A percentile compares a stretch with the other conserved stretches of the same genome.
phyloP scores from a whole-genome alignment of 1,140 invertebrate genomes.

The Vanessa atalanta region DNA sequence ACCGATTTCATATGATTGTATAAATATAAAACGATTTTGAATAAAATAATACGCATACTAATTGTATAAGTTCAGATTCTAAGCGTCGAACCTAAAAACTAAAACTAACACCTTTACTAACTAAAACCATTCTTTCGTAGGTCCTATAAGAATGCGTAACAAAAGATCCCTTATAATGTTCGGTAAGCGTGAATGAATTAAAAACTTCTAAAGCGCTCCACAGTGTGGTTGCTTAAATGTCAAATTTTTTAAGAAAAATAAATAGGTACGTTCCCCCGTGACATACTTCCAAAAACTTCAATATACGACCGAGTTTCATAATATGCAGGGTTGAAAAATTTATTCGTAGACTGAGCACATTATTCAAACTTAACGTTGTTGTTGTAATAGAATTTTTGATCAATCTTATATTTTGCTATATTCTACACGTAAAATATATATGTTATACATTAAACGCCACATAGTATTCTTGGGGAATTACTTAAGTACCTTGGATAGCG shows the following conservation, averaged over 20 bases:
- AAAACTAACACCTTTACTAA: too few species aligned
- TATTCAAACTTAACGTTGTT: constrained; percentile 1
- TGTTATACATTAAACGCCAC: too few species aligned
- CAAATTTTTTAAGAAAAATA: constrained; percentile 18
- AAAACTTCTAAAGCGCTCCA: constrained; percentile 8
- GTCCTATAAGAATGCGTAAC: neutral
- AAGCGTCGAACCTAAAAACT: too few species aligned
- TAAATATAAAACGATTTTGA: too few species aligned
- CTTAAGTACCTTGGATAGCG: too few species aligned
- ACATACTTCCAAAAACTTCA: constrained; percentile 22
- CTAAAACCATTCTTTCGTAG: neutral
- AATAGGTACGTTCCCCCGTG: constrained; percentile 21
- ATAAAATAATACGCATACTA: too few species aligned
- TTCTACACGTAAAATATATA: too few species aligned
- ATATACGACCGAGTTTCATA: constrained; percentile 15
- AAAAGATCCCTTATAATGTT: neutral
- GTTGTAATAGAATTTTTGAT: too few species aligned
- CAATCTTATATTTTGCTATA: too few species aligned
- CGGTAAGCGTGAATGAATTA: constrained; percentile 13
- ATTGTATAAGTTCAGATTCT: too few species aligned
- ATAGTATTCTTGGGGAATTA: too few species aligned
- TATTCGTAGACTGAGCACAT: constrained; percentile 1
- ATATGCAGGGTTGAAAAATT: constrained; percentile 9
- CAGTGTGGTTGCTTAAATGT: neutral
- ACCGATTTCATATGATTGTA: too few species aligned